Percentiles rank a stretch among this genome's conserved stretches.
Conservation (phyloP, 2,113 vertebrate genomes). For the Orycteropus afer region DNA sequence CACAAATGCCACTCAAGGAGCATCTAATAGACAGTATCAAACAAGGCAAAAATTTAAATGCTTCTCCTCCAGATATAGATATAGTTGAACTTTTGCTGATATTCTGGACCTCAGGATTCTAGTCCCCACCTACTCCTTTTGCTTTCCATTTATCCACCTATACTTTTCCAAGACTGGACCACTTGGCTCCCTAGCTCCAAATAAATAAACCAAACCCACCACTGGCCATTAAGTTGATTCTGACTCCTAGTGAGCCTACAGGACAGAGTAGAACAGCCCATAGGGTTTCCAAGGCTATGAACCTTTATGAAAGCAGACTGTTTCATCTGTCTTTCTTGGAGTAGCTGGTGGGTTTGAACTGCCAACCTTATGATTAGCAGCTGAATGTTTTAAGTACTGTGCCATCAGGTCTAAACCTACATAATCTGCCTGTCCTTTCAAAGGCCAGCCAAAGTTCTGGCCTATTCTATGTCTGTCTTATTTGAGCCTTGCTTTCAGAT, state of each 20-base stretch:
- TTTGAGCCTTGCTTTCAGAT: background rate
- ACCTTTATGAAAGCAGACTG: no score
- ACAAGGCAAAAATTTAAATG: background rate
- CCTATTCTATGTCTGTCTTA: background rate
- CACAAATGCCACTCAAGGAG: background rate
- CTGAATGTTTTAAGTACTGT: no score
- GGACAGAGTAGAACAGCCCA: no score
- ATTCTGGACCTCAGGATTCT: background rate
- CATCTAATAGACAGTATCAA: background rate
- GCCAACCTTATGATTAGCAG: no score
- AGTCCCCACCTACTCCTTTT: background rate
- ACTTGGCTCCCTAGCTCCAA: background rate
- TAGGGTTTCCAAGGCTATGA: no score
- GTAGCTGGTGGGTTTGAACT: no score
- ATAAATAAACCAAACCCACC: background rate
- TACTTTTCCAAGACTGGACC: background rate
- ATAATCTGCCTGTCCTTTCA: background rate
- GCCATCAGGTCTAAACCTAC: background rate
- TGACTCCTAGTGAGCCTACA: background rate
- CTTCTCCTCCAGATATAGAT: background rate
- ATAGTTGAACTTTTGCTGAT: background rate
- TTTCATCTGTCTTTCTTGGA: no score
- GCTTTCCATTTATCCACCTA: background rate
- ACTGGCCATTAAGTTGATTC: background rate
- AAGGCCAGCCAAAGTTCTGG: background rate